Evolutionary conservation across 1,140 invertebrate species (phyloP).

Genomic region (Plutomurus gul): DNA sequence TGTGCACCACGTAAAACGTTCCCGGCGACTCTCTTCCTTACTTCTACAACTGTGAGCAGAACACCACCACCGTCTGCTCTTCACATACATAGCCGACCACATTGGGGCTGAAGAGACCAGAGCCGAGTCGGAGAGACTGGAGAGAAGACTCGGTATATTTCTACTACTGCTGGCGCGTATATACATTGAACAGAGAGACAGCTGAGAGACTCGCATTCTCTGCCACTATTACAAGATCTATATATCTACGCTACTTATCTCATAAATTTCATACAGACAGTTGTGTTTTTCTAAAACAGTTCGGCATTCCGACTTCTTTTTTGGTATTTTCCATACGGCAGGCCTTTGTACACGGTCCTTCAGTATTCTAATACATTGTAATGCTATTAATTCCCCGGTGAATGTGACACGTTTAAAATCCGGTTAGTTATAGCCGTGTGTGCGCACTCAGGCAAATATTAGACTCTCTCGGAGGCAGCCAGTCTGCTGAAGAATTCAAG

Average conservation of each 20-base stretch:
- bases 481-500: slow-evolving; percentile 4
- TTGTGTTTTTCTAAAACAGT: neutral
- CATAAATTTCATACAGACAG: neutral
- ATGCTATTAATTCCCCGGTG: slow-evolving; percentile 12
- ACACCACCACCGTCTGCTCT: no score
- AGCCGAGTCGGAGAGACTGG: no score
- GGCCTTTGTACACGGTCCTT: neutral
- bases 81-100: no score
- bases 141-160: no score
- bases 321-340: neutral
- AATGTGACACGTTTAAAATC: slow-evolving; percentile 21
- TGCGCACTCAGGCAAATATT: no score
- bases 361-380: neutral
- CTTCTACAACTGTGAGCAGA: neutral
- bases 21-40: neutral
- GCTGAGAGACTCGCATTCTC: neutral
- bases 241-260: no score
- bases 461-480: no score
- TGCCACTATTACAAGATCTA: no score
- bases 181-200: neutral
- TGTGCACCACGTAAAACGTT: slow-evolving; percentile 14
- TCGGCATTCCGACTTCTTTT: neutral
- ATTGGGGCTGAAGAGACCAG: no score
- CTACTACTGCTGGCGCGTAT: no score
- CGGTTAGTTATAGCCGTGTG: slow-evolving; percentile 10